These are phyloP conservation scores for Turritopsis rubra DNA, from an alignment of 30 jellyfish, hydroid and myxozoan species.

Conservation along the genomic window DNA sequence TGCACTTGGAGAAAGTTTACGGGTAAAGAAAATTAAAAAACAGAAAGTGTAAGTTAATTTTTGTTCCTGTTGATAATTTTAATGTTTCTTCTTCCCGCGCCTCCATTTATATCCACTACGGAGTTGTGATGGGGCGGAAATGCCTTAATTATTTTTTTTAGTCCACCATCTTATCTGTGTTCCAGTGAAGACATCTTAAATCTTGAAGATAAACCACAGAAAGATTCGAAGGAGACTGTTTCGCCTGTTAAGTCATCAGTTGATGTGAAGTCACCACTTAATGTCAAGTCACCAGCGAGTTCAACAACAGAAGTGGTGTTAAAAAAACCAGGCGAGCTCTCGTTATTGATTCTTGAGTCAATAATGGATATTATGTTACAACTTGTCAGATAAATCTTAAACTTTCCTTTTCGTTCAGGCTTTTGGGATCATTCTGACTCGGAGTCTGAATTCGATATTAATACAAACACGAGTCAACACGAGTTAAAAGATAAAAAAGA, in stretches of 20 bases:
- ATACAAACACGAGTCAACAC: not conserved
- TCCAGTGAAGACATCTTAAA: not conserved
- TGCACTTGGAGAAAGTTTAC: conserved; percentile 18
- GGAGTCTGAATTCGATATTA: conserved; percentile 18
- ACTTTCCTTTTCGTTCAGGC: conserved; percentile 22
- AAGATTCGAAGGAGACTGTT: not conserved
- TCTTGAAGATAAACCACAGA: not conserved
- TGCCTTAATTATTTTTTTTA: no score
- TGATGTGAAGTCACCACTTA: not conserved
- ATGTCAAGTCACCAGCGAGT: not conserved
- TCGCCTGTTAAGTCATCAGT: not conserved
- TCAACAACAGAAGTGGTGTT: not conserved
- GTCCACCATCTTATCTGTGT: not conserved
- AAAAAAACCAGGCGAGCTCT: not conserved
- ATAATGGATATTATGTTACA: no score
- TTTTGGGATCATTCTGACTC: conserved; percentile 37
- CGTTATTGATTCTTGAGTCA: no score
- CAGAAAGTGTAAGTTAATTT: not conserved
- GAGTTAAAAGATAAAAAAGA: conserved; percentile 10
- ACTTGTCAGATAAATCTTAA: not conserved
- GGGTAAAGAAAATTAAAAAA: not conserved
- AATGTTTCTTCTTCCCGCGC: no score
- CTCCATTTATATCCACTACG: no score
- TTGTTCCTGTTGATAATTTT: no score
- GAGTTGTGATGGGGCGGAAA: no score